These are phyloP conservation scores for Rhyacophila brunnea DNA, from an alignment of 1,140 invertebrate species.

Conservation along the genomic window DNA sequence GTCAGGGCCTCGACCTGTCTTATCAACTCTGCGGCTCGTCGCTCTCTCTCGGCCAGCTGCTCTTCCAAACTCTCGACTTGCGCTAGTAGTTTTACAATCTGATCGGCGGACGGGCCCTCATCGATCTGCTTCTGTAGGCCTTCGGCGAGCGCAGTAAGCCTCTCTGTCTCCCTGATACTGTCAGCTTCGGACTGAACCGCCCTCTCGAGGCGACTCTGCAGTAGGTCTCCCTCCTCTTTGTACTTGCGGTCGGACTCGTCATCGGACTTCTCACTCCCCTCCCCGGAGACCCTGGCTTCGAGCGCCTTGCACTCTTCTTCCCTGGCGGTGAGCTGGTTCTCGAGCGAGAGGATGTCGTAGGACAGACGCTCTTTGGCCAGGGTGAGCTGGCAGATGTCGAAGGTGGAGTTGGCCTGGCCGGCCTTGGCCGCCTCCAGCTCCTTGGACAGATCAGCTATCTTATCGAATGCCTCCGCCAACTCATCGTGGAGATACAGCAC, in stretches of 20 bases:
- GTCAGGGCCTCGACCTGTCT: conserved; percentile 13
- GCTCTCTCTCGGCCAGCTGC: conserved; percentile 20
- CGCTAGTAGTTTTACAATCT: conserved; percentile 7
- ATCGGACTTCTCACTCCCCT: conserved; percentile 27
- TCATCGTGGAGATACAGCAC: conserved; percentile 24
- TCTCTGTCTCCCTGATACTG: conserved; percentile 17
- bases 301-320: conserved; percentile 25
- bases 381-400: conserved; percentile 17
- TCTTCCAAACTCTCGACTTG: conserved; percentile 13
- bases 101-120: conserved; percentile 10
- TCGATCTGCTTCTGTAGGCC: conserved; percentile 26
- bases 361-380: conserved; percentile 7
- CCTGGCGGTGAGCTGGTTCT: conserved; percentile 11
- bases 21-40: conserved; percentile 10
- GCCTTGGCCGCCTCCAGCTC: conserved; percentile 13
- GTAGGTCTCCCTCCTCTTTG: conserved; percentile 23
- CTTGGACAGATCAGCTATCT: conserved; percentile 17
- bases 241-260: conserved; percentile 24
- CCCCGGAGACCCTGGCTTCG: conserved; percentile 17
- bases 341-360: conserved; percentile 9
- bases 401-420: conserved; percentile 11
- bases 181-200: conserved; percentile 19
- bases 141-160: conserved; percentile 14
- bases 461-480: conserved; percentile 15
- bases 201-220: conserved; percentile 18